A percentile compares a stretch with the other conserved stretches of the same genome.
These are phyloP conservation scores for Thereuonema tuberculata DNA, from an alignment of 1,140 invertebrate genomes.

Conservation along the genomic window DNA sequence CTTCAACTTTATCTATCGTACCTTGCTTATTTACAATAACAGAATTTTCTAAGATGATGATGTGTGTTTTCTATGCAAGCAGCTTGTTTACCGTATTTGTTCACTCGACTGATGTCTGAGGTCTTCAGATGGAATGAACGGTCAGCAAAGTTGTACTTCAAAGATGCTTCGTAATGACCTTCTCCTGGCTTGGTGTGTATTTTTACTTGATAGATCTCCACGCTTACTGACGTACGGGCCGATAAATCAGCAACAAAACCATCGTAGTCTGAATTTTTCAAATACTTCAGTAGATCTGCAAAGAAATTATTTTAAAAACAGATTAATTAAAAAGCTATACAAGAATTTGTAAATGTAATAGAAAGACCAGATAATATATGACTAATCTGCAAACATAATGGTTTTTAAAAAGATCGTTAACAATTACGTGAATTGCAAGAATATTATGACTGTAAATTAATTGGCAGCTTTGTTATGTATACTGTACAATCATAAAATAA, in stretches of 20 bases:
- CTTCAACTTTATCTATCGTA: too few relatives aligned
- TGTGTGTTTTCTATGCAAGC: slow-evolving; percentile 53
- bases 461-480: too few relatives aligned
- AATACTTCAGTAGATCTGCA: slow-evolving; percentile 58
- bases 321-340: too few relatives aligned
- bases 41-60: slow-evolving; percentile 55
- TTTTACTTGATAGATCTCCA: slow-evolving; percentile 59
- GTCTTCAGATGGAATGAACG: slow-evolving; percentile 49
- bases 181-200: slow-evolving; percentile 54
- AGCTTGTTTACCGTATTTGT: slow-evolving; percentile 64
- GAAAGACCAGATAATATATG: too few relatives aligned
- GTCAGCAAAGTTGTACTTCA: slow-evolving; percentile 46
- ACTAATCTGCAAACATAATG: too few relatives aligned
- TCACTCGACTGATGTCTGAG: slow-evolving; percentile 69
- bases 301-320: too few relatives aligned
- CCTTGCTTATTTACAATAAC: slow-evolving; percentile 52
- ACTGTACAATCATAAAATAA: too few relatives aligned
- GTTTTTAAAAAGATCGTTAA: too few relatives aligned
- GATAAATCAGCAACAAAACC: slow-evolving; percentile 62
- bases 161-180: slow-evolving; percentile 58
- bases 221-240: slow-evolving; percentile 42
- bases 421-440: too few relatives aligned
- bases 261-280: slow-evolving; percentile 56
- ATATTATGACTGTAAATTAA: too few relatives aligned
- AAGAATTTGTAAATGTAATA: too few relatives aligned